Evolutionary conservation across 2,797 vertebrate species (phyloP), one percentile per base, ranked within the genome.

Genomic region (Ptychobarbus kaznakovi): DNA sequence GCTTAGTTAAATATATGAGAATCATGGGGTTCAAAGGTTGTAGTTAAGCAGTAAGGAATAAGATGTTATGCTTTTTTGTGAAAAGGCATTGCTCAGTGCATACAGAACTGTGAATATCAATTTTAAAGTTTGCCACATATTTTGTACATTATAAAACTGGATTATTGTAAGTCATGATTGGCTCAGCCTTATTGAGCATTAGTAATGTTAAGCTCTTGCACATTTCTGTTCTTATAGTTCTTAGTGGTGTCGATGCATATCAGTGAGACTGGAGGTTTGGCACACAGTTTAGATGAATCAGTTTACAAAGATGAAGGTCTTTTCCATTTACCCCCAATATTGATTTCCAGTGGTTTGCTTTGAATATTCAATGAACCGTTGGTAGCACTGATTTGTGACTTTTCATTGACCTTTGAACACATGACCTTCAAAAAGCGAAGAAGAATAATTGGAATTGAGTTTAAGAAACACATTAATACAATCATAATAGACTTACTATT

Each of bases 321-420:
- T 63, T 63, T 44, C 56, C 9, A 25, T 18, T 78, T 78, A 32
- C 4, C 22, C 32, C 11, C 46, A 72, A 4, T 58, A 81, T 42
- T 81, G 49, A 72, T 72, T 72, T 42, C 51, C 42, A 56, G 49
- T 40, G 16, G 5, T 25, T 72, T 25, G 42, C 63, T 53, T 58
- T 72, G 25, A 81, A 81, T 70, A 72, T 81, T 20, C 66, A 81
- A 44, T 74, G 20, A 86, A 51, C 32, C 66, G n/a, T 65, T 78
- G n/a, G 22, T 84, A 70, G 38, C 66, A 74, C 46, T 73, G 77
- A 81, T 86, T 61, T 35, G 32, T 35, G 58, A 70, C 40, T 11
- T 63, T 9, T 63, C n/a, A 79, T 2, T 65, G 58, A 65, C 58
- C 40, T 79, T 5, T 79, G 16, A 79, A 76, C 58, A 42, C 44